Base-by-base conservation (phyloP, 2,797 vertebrate genomes). In the Echeneis naucrates region DNA sequence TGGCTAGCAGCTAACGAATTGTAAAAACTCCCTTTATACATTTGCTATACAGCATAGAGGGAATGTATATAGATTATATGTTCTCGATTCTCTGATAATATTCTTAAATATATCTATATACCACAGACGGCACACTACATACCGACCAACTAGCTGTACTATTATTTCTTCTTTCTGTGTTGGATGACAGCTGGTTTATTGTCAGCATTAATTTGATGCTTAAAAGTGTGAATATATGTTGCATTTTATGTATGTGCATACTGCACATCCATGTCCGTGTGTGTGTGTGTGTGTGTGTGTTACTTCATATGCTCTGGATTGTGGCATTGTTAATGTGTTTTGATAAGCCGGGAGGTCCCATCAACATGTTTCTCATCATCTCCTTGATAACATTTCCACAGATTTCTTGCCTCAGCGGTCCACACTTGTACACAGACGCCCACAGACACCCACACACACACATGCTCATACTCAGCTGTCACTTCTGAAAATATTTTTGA, bases 361-460 rank as follows among this genome's bases (percentile, higher is more conserved):
- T 90, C 84, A 90, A 85, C 83, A 87, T 90, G 88, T 88, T 90
- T 72, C 88, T 89, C 85, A 89, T 89, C 89, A 87, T 83, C 78
- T 80, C 68, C 79, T 85, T 91, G 87, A 91, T 92, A 85, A 84
- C 80, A 87, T 87, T 82, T 88, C 68, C 81, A 72, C 81, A 75
- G 52, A 90, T 87, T 81, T 86, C 82, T 77, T 81, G 83, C 83
- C 72, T 89, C 82, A 68, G 61, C 64, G 59, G 53, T 80, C 42
- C 19, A 59, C 66, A 68, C 47, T 53, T 32, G 51, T 54, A 44
- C 21, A 23, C 7, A 72, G 50, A 52, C 66, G 19, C 66, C 45
- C 62, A 32, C 12, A 52, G 35, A 45, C 67, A 51, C 55, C 64
- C 55, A 68, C 4, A 32, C 50, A 16, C 30, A 68, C 2, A 62